Conservation (phyloP, 2,113 vertebrate species). For the Danionella cerebrum region DNA sequence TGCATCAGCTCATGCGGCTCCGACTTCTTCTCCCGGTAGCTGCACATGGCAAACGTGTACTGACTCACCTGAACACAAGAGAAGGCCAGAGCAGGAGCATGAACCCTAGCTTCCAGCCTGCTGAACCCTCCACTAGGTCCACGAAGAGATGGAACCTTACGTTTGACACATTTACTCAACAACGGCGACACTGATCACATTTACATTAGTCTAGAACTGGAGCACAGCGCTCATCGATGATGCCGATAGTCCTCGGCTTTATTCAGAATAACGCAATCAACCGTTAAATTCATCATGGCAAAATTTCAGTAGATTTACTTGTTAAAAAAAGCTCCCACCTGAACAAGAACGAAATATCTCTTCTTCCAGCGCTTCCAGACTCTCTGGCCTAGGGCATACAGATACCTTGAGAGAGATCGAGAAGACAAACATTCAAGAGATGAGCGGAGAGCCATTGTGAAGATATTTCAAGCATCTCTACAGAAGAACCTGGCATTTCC, state of each 20-base stretch:
- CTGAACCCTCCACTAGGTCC: too few relatives aligned
- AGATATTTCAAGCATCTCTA: too few relatives aligned
- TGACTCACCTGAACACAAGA: conserved; percentile 82
- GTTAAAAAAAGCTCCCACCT: conserved; percentile 64
- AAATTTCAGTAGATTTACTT: background rate
- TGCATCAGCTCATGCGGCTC: conserved; percentile 98
- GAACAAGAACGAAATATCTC: conserved; percentile 94
- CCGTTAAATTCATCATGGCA: background rate
- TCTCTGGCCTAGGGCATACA: conserved; percentile 86
- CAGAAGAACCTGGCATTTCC: too few relatives aligned
- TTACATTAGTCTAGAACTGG: too few relatives aligned
- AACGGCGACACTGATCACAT: too few relatives aligned
- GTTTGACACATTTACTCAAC: too few relatives aligned
- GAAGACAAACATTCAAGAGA: background rate
- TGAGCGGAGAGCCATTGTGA: too few relatives aligned
- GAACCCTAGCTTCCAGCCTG: too few relatives aligned
- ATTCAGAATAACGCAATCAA: too few relatives aligned
- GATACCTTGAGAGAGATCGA: conserved; percentile 65
- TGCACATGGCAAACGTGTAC: conserved; percentile 98
- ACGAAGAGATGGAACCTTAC: too few relatives aligned
- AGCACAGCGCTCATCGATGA: too few relatives aligned
- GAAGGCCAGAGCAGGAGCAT: background rate
- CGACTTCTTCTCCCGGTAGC: conserved; percentile 94
- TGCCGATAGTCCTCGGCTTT: too few relatives aligned
- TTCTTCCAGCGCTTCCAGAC: conserved; percentile 98